Evolutionary conservation across 2,113 vertebrate species (phyloP).

Genomic region (Salvelinus alpinus): DNA sequence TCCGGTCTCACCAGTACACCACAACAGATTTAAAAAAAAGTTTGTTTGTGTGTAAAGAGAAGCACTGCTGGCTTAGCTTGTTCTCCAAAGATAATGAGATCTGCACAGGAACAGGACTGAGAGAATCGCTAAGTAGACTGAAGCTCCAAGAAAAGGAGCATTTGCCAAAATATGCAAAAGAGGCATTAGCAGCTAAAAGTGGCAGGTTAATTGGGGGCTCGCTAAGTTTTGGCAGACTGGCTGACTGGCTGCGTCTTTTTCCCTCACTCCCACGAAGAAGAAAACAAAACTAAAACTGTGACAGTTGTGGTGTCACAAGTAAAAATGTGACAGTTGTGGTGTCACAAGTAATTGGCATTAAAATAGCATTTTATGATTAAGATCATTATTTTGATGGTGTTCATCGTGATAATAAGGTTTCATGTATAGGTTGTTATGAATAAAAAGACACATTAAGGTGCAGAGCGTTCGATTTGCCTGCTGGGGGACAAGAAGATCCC

Average conservation of each 20-base stretch:
- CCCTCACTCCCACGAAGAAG: not conserved
- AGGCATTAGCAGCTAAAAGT: conserved; percentile 58
- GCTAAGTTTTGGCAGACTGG: conserved; percentile 58
- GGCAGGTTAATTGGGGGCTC: conserved; percentile 75
- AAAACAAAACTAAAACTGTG: not conserved
- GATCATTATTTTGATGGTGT: not conserved
- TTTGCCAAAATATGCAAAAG: conserved; percentile 64
- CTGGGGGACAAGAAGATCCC: no score
- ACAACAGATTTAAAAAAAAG: conserved; percentile 39
- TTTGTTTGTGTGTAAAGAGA: conserved; percentile 42
- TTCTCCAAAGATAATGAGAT: conserved; percentile 71
- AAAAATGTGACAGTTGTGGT: not conserved
- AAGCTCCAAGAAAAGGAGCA: conserved; percentile 57
- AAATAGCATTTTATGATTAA: not conserved
- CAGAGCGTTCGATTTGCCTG: no score
- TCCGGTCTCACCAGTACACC: conserved; percentile 59
- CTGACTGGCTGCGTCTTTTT: conserved; percentile 11
- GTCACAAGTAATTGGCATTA: not conserved
- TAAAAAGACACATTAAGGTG: no score
- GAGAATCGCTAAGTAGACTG: conserved; percentile 61
- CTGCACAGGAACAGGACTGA: conserved; percentile 45
- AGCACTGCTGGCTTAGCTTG: conserved; percentile 45
- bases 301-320: not conserved
- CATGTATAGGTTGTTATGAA: no score
- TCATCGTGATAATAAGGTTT: not conserved